Base-by-base conservation (phyloP, 2,113 vertebrate genomes). In the Lethenteron reissneri region DNA sequence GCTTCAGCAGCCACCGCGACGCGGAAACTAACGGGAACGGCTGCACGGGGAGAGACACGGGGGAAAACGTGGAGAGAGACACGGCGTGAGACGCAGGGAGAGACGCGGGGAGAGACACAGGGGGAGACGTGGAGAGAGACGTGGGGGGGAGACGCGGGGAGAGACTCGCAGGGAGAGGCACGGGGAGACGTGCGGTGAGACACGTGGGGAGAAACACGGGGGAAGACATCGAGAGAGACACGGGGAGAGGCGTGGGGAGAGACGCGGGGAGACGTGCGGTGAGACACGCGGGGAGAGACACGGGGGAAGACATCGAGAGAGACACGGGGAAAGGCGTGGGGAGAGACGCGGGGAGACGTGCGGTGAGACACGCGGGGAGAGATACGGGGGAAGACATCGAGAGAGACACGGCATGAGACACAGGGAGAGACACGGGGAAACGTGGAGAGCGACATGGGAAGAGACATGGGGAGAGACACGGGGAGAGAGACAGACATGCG, bases 1-100 rank as follows among this genome's bases (percentile, higher is more conserved):
- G 81, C 76, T 92, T 96, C 77, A 79, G 81, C 75, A 97, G 81
- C 92, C 94, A 94, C 3, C 94, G 87, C 0, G 90, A 96, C 0
- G 81, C 79, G 0, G 94, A 99, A 71, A 87, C 82, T 74, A 99
- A 79, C 0, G 92, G 85, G 58, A 96, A 88, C 0, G 85, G 85
- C 89, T 92, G 56, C 15, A 70, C 71, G 72, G 58, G 76, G 21
- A 72, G 70, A n/a, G 41, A 21, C 68, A 74, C 56, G 11, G 57
- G 21, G 58, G 21, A 71, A 15, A 1, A 5, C 11, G n/a, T 25
- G 2, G 4, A 13, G 12, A 8, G 70, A n/a, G 69, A n/a, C 12
- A 12, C 19, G 62, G 19, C 8, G 62, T 8, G 62, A 19, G 8
- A 15, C 19, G 62, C 8, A 2, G 15, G 41, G 41, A 1, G 6